These are phyloP conservation scores for Holotrichia oblita DNA, from an alignment of 1,140 invertebrate genomes.

Conservation along the genomic window DNA sequence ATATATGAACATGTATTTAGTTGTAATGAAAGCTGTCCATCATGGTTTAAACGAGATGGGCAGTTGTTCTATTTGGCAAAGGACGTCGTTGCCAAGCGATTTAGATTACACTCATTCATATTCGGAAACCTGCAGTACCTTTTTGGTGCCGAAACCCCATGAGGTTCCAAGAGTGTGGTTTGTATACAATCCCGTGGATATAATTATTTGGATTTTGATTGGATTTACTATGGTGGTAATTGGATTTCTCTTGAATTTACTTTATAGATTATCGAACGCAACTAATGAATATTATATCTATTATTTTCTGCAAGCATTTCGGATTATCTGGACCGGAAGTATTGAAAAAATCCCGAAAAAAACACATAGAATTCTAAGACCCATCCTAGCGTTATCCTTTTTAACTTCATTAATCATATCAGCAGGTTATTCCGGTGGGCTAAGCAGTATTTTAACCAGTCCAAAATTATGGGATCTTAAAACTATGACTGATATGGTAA, in stretches of 20 bases:
- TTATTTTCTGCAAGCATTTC: background rate
- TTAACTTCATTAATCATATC: background rate
- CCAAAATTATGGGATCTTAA: background rate
- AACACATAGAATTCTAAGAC: background rate
- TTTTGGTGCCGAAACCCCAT: conserved; percentile 8
- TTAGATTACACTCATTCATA: background rate
- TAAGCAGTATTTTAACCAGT: conserved; percentile 5
- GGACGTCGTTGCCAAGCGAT: background rate
- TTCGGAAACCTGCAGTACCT: background rate
- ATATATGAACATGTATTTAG: conserved; percentile 6
- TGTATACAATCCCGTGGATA: background rate
- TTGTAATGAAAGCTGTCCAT: background rate
- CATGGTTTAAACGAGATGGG: background rate
- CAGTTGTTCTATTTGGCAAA: background rate
- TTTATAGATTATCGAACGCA: background rate
- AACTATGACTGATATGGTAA: background rate
- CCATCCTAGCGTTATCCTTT: background rate
- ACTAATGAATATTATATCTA: background rate
- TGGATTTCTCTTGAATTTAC: background rate
- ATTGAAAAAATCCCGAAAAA: background rate
- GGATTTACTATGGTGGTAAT: background rate
- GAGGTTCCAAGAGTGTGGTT: background rate
- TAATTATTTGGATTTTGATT: background rate
- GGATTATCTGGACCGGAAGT: background rate
- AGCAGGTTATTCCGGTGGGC: background rate